Base-by-base conservation (phyloP, 2,888 invertebrate species). In the Melikaiella ostensackeni region DNA sequence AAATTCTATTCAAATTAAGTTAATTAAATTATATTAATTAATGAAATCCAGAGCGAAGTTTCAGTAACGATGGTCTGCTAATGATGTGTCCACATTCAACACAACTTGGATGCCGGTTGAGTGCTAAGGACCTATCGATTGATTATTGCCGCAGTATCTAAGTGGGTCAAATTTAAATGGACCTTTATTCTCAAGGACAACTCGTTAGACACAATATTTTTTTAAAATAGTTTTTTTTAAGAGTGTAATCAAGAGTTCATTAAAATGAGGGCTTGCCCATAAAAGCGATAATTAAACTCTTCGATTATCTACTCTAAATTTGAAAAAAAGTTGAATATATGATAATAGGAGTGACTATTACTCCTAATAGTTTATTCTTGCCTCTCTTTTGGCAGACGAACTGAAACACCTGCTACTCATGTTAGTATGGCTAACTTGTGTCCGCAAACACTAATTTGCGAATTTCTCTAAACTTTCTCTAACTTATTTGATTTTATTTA, bases 51-150 rank as follows among this genome's bases (percentile, higher is more conserved):
- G 19, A 66, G 42, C 27, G 24, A 42, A n/a, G n/a, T 33, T 70
- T n/a, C 35, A 63, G 19, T 19, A 63, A 30, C 6, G 11, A 35
- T 35, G 9, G 46, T 70, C 30, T 33, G n/a, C n/a, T 59, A 38
- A 75, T 75, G 75, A 38, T 77, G 76, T 78, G 75, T 77, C 64
- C 76, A 79, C 30, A 77, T 27, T 70, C 27, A 50, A 27, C 55
- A 78, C 75, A 77, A 75, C 73, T 77, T 46, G 75, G 55, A 82
- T 63, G 78, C 77, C 42, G 75, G 76, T 70, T 78, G 84, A 85
- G 84, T 85, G 80, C 77, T 85, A 84, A 84, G 80, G 79, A 85
- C 81, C 83, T 84, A 85, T 87, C 85, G 86, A 87, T 86, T 85
- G 82, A 85, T 85, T 81, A 85, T 82, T 83, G 81, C 82, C 83